Evolutionary conservation across 2,888 invertebrate genomes (phyloP).

Genomic region (Selenia dentaria): DNA sequence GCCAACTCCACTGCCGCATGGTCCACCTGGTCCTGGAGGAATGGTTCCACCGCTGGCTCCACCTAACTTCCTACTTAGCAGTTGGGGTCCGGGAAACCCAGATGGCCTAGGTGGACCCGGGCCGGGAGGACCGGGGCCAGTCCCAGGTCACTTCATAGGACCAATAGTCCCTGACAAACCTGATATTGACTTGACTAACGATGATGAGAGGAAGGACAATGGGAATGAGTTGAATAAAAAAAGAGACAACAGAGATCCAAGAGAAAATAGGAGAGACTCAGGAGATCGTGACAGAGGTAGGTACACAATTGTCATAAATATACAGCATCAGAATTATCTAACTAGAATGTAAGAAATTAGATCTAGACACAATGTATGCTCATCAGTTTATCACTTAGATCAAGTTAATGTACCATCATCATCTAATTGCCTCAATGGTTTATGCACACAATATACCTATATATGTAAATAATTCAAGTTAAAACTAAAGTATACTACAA

Average conservation of each 20-base stretch:
- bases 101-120: neutral
- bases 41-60: slow-evolving; percentile 6
- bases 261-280: slow-evolving; percentile 8
- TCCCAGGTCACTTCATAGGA: slow-evolving; percentile 2
- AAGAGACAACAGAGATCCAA: neutral
- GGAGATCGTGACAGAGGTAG: slow-evolving; percentile 12
- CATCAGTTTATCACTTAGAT: no score
- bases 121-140: neutral
- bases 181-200: slow-evolving; percentile 7
- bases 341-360: no score
- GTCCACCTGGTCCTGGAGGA: slow-evolving; percentile 1
- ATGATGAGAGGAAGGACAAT: slow-evolving; percentile 4
- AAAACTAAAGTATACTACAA: no score
- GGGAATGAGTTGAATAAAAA: neutral
- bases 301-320: neutral
- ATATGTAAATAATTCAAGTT: no score
- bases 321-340: no score
- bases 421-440: no score
- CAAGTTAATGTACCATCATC: no score
- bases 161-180: slow-evolving; percentile 8
- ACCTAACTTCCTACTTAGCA: slow-evolving; percentile 3
- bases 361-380: no score
- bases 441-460: no score
- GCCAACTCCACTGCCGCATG: slow-evolving; percentile 14
- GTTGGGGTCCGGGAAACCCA: slow-evolving; percentile 1